These are phyloP conservation scores for Aleiodes alternator DNA, from an alignment of 2,888 invertebrate species.

Conservation along the genomic window DNA sequence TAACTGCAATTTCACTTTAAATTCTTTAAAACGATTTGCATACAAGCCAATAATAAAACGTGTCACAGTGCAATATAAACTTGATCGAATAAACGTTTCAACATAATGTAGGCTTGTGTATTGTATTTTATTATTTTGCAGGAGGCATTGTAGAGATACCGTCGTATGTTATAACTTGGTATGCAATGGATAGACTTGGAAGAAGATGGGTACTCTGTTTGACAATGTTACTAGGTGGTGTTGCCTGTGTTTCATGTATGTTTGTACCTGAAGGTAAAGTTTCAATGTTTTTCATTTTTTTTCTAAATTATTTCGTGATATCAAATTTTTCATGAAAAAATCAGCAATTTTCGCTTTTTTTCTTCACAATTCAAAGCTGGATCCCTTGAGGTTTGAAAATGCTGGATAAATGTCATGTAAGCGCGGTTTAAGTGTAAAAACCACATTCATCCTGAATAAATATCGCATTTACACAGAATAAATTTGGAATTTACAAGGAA, in stretches of 20 bases:
- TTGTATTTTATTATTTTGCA: conserved; percentile 26
- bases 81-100: conserved; percentile 27
- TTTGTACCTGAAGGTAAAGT: conserved; percentile 80
- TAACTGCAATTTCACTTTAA: conserved; percentile 30
- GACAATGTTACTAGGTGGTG: conserved; percentile 81
- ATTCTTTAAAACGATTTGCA: conserved; percentile 32
- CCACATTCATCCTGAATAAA: too few species aligned
- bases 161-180: conserved; percentile 82
- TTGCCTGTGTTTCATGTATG: conserved; percentile 81
- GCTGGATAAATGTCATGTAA: too few species aligned
- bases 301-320: not conserved
- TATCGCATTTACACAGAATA: too few species aligned
- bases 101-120: conserved; percentile 16
- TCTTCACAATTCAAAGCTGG: too few species aligned
- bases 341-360: too few species aligned
- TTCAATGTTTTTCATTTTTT: not conserved
- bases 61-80: conserved; percentile 22
- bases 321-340: not conserved
- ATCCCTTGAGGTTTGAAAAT: too few species aligned
- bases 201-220: conserved; percentile 81
- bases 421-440: too few species aligned
- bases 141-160: conserved; percentile 81
- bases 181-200: conserved; percentile 81
- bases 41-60: conserved; percentile 28
- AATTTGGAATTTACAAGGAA: too few species aligned